A percentile compares a stretch with the other conserved stretches of the same genome.
Conservation (phyloP, 2,797 vertebrate species). For the Margarornis squamiger region DNA sequence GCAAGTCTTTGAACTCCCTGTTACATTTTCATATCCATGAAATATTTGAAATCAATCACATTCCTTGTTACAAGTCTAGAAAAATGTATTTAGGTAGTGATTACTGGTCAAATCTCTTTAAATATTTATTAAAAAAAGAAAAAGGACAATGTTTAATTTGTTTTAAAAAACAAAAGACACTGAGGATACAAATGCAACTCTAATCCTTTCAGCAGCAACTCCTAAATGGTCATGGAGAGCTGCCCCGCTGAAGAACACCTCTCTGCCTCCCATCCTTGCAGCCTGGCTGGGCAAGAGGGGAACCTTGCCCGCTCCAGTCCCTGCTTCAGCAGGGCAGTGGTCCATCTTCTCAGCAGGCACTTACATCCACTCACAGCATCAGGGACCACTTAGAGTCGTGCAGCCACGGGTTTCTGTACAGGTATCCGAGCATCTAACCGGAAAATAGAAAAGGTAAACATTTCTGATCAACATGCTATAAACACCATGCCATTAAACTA, state of each 20-base stretch:
- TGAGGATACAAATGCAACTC: background rate
- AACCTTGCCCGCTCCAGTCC: fast-evolving
- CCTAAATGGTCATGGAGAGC: background rate
- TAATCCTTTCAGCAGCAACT: background rate
- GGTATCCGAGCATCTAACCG: slow-evolving; percentile 64
- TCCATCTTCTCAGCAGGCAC: background rate
- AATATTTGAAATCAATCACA: background rate
- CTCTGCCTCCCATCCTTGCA: fast-evolving
- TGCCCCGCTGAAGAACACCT: background rate
- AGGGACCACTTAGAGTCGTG: slow-evolving; percentile 61
- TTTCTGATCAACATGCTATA: background rate
- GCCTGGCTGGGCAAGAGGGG: background rate
- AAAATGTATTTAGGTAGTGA: background rate
- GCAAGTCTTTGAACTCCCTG: background rate
- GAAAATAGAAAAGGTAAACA: background rate
- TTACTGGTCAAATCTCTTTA: background rate
- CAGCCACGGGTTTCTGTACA: slow-evolving; percentile 68
- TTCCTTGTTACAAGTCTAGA: slow-evolving; percentile 8
- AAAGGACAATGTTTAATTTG: background rate
- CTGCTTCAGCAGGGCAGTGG: background rate
- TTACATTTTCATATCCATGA: slow-evolving; percentile 6
- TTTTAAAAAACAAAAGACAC: background rate
- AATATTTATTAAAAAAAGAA: background rate
- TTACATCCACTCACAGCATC: background rate
- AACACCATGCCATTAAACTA: background rate